Evolutionary conservation across 2,113 vertebrate species (phyloP).

Genomic region (Cyprinodon tularosa): DNA sequence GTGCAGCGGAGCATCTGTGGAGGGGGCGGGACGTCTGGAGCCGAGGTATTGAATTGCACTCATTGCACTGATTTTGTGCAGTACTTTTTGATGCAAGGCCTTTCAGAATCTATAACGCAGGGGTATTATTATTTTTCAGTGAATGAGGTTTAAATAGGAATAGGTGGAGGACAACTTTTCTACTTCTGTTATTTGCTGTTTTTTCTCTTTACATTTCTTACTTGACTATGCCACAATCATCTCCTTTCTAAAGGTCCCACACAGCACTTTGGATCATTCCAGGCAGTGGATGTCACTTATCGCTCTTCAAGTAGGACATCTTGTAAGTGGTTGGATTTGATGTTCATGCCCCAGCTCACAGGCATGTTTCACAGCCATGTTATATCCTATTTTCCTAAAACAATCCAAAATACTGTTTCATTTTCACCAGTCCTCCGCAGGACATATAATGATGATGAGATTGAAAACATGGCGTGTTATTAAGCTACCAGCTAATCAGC

Average conservation of each 20-base stretch:
- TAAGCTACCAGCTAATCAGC: constrained; percentile 75
- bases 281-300: constrained; percentile 28
- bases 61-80: too few relatives aligned
- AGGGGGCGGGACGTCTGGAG: too few relatives aligned
- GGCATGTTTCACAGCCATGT: constrained; percentile 27
- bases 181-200: too few relatives aligned
- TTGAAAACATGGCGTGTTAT: constrained; percentile 75
- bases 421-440: constrained; percentile 66
- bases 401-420: constrained; percentile 69
- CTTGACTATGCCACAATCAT: not conserved
- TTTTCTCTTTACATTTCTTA: not conserved
- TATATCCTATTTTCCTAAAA: constrained; percentile 41
- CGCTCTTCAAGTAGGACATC: constrained; percentile 60
- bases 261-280: not conserved
- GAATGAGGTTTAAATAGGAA: too few relatives aligned
- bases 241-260: not conserved
- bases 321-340: constrained; percentile 65
- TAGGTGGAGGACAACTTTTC: too few relatives aligned
- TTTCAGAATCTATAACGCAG: too few relatives aligned
- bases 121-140: too few relatives aligned
- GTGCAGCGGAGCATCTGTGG: too few relatives aligned
- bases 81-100: too few relatives aligned
- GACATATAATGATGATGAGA: constrained; percentile 64
- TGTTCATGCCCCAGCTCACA: constrained; percentile 56
- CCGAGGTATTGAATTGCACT: too few relatives aligned